Percentiles rank a stretch among this genome's conserved stretches.
These are phyloP conservation scores for Dendrolimus kikuchii DNA, from an alignment of 1,140 invertebrate species.

Conservation along the genomic window DNA sequence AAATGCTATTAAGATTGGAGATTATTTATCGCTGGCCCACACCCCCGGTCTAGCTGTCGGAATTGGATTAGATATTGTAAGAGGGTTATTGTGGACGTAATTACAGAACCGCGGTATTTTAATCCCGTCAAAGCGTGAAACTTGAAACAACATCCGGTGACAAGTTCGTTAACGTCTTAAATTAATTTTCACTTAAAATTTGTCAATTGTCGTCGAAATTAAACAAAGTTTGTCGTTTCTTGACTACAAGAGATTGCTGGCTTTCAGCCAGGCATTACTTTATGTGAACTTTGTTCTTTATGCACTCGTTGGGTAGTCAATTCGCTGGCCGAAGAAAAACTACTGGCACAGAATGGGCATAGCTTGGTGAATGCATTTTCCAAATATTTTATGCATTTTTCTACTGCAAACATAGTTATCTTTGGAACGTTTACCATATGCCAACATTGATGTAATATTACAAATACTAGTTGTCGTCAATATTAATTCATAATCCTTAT, in stretches of 20 bases:
- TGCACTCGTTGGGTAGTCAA: constrained; percentile 5
- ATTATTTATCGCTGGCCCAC: too few relatives aligned
- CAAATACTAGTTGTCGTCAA: too few relatives aligned
- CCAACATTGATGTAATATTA: too few relatives aligned
- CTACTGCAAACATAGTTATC: too few relatives aligned
- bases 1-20: too few relatives aligned
- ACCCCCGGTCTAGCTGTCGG: too few relatives aligned
- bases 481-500: too few relatives aligned
- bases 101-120: constrained; percentile 33
- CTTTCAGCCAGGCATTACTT: constrained; percentile 25
- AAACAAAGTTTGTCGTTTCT: constrained; percentile 40
- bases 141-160: constrained; percentile 29
- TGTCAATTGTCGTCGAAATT: constrained; percentile 40
- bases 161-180: constrained; percentile 40
- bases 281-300: constrained; percentile 18
- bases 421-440: too few relatives aligned
- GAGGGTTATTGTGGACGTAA: constrained; percentile 26
- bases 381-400: too few relatives aligned
- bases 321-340: not conserved
- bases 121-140: constrained; percentile 28
- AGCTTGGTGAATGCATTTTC: too few relatives aligned
- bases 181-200: constrained; percentile 47
- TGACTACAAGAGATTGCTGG: constrained; percentile 27
- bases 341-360: too few relatives aligned
- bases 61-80: too few relatives aligned